Evolutionary conservation across 2,113 vertebrate species (phyloP).

Genomic region (Enhydra lutris): DNA sequence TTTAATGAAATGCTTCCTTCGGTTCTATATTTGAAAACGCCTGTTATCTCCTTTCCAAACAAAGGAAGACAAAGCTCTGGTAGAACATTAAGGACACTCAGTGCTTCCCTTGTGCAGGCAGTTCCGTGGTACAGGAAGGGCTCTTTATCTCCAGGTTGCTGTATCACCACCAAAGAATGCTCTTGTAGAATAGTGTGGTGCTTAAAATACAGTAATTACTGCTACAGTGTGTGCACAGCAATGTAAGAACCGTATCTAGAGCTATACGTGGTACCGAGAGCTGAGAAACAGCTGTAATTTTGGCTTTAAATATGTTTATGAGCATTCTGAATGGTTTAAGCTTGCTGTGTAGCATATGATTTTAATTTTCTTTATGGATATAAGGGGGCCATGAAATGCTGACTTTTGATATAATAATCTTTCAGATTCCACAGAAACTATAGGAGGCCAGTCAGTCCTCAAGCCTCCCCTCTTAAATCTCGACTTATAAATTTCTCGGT

Average conservation of each 20-base stretch:
- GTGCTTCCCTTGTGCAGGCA: neutral
- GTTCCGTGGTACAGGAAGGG: neutral
- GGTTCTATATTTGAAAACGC: conserved; percentile 1
- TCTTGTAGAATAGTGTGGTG: conserved; percentile 14
- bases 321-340: conserved; percentile 68
- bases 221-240: conserved; percentile 29
- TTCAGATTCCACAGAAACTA: conserved; percentile 63
- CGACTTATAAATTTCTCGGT: conserved; percentile 59
- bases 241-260: conserved; percentile 29
- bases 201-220: conserved; percentile 70
- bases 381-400: conserved; percentile 65
- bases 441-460: conserved; percentile 56
- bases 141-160: conserved; percentile 39
- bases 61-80: neutral
- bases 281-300: conserved; percentile 70
- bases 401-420: conserved; percentile 74
- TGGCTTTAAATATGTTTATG: conserved; percentile 75
- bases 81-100: neutral
- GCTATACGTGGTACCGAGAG: neutral
- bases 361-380: conserved; percentile 76
- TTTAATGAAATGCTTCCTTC: neutral
- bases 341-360: conserved; percentile 70
- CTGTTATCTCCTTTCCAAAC: conserved; percentile 12
- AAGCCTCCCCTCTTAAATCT: conserved; percentile 62
- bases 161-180: conserved; percentile 28